Conservation (phyloP, 2,888 invertebrate genomes). For the Pheosia gnoma region DNA sequence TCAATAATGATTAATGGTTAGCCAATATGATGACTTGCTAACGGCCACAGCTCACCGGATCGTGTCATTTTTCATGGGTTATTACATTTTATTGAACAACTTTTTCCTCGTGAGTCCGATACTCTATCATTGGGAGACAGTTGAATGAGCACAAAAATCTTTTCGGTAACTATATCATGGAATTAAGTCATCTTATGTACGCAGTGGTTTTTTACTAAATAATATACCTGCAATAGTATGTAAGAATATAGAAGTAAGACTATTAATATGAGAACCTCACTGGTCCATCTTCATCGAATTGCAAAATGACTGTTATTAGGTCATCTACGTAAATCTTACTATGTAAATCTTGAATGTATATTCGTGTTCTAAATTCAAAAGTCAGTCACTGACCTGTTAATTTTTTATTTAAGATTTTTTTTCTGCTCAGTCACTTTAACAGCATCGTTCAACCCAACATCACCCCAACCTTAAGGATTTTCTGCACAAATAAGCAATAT, state of each 20-base stretch:
- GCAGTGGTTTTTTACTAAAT: too few species aligned
- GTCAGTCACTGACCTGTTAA: too few species aligned
- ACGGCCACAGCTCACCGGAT: conserved; percentile 30
- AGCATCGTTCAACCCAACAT: conserved; percentile 28
- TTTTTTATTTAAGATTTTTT: background rate
- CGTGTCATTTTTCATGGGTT: conserved; percentile 55
- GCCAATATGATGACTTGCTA: conserved; percentile 68
- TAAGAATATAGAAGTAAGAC: too few species aligned
- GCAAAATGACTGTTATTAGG: too few species aligned
- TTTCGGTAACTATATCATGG: background rate
- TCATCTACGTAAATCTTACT: too few species aligned
- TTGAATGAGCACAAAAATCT: conserved; percentile 6
- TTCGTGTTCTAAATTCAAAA: too few species aligned
- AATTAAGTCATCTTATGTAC: background rate
- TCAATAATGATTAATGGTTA: conserved; percentile 56
- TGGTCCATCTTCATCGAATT: too few species aligned
- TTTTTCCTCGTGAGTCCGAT: conserved; percentile 31
- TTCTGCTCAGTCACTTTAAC: conserved; percentile 4
- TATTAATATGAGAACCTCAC: too few species aligned
- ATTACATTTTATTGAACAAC: conserved; percentile 47
- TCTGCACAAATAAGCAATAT: conserved; percentile 77
- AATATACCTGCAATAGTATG: too few species aligned
- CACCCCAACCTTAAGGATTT: conserved; percentile 55
- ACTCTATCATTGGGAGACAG: conserved; percentile 29
- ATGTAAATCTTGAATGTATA: too few species aligned